Conservation (phyloP, 2,797 vertebrate species). For the Scolopax rusticola region DNA sequence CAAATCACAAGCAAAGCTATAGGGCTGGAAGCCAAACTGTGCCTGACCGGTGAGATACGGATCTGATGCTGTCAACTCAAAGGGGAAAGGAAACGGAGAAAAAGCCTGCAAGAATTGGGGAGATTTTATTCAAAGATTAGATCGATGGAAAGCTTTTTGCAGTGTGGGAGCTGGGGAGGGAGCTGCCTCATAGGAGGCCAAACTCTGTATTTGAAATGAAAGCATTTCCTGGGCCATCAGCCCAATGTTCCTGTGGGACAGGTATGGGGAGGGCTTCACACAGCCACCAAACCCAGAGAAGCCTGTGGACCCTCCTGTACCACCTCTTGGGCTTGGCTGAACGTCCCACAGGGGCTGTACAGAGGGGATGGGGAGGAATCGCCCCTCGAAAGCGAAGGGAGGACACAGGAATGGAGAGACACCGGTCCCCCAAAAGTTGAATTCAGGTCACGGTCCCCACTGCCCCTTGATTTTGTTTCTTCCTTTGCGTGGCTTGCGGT, state of each 20-base stretch:
- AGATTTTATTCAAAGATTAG: not conserved
- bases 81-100: not conserved
- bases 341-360: rapidly evolving
- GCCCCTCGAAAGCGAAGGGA: rapidly evolving
- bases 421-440: not conserved
- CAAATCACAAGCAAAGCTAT: not conserved
- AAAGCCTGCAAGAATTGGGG: not conserved
- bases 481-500: not conserved
- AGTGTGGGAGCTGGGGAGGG: conserved; percentile 7
- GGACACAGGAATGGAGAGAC: not conserved
- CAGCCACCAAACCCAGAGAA: rapidly evolving
- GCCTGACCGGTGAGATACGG: not conserved
- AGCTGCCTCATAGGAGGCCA: not conserved
- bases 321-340: not conserved
- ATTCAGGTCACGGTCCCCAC: not conserved
- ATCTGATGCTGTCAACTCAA: not conserved
- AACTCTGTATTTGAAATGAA: not conserved
- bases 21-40: not conserved
- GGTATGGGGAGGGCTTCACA: not conserved
- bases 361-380: too few relatives aligned
- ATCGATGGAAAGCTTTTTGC: not conserved
- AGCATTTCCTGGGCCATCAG: not conserved
- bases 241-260: rapidly evolving
- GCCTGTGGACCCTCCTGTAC: rapidly evolving
- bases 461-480: not conserved